Evolutionary conservation across 2,797 vertebrate genomes (phyloP), one percentile per base, ranked within the genome.

Genomic region (Lagorchestes hirsutus): DNA sequence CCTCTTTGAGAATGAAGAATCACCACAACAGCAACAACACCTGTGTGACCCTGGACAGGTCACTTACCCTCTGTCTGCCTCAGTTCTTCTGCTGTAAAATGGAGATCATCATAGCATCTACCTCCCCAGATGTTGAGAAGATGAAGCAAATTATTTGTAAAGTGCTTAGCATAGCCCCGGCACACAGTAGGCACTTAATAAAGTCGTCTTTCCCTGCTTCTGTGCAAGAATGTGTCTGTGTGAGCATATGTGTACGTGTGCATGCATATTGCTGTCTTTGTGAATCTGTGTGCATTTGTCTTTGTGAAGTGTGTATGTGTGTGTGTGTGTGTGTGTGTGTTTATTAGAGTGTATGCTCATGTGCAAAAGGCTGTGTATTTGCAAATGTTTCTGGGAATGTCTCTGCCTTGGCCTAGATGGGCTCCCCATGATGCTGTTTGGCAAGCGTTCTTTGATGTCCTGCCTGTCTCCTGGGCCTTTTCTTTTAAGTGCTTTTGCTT

Each of bases 381-480:
- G 90, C 94, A 96, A 55, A 74, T 92, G 59, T 92, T 97, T 92
- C 87, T 94, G 90, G 55, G 90, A 91, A 94, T 4, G 74, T 91
- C 52, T 96, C 96, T 57, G 59, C 95, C 96, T 95, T 96, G 91
- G 59, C 95, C 94, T 95, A 28, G 62, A 90, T 94, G 62, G 92
- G 87, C 74, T 87, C 74, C 74, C 74, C 74, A 46, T 87, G 74
- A 95, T 90, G 93, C 40, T 95, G 55, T 95, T 97, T 96, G 90
- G 94, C 96, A 74, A 96, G 90, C 96, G 96, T n/a, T 18, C 93
- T 98, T 98, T 97, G 96, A 97, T 96, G 97, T 96, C 92, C 95
- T 96, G 67, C 93, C 93, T 96, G 58, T 97, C 95, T 97, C 96
- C 62, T 97, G 82, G 55, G 40, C 96, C 50, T 95, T 90, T 95